Evolutionary conservation across 2,888 invertebrate genomes (phyloP).

Genomic region (Zele albiditarsus): DNA sequence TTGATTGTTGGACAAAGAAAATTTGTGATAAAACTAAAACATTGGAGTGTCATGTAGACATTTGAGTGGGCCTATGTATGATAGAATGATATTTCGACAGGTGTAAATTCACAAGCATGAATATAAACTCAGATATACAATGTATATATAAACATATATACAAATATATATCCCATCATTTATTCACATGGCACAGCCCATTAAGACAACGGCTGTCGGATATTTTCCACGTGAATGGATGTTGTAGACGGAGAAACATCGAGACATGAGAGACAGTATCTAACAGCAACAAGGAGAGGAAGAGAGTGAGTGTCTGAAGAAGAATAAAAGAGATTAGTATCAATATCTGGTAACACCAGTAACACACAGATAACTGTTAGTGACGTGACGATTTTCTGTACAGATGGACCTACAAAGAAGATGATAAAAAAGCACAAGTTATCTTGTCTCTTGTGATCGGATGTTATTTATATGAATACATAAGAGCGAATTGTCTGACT

Average conservation of each 20-base stretch:
- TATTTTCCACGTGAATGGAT: slow-evolving; percentile 29
- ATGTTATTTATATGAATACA: neutral
- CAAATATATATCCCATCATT: slow-evolving; percentile 13
- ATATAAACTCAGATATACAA: neutral
- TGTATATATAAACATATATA: neutral
- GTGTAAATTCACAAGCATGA: slow-evolving; percentile 28
- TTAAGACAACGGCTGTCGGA: slow-evolving; percentile 13
- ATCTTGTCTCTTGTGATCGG: slow-evolving; percentile 1
- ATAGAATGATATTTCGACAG: slow-evolving; percentile 21
- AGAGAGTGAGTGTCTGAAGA: neutral
- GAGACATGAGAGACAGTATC: neutral
- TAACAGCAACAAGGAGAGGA: neutral
- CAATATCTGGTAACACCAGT: slow-evolving; percentile 58
- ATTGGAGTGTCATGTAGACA: neutral
- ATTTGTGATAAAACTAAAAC: neutral
- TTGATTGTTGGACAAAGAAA: neutral
- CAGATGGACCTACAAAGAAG: slow-evolving; percentile 47
- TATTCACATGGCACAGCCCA: slow-evolving; percentile 18
- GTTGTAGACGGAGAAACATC: neutral
- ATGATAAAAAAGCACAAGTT: slow-evolving; percentile 23
- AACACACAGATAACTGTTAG: slow-evolving; percentile 60
- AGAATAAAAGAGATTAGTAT: slow-evolving; percentile 50
- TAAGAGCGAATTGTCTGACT: slow-evolving; percentile 1
- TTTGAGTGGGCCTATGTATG: neutral
- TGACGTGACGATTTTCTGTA: slow-evolving; percentile 60